phyloP scores from a whole-genome alignment of 2,797 vertebrate species.

The Chrysocyon brachyurus region DNA sequence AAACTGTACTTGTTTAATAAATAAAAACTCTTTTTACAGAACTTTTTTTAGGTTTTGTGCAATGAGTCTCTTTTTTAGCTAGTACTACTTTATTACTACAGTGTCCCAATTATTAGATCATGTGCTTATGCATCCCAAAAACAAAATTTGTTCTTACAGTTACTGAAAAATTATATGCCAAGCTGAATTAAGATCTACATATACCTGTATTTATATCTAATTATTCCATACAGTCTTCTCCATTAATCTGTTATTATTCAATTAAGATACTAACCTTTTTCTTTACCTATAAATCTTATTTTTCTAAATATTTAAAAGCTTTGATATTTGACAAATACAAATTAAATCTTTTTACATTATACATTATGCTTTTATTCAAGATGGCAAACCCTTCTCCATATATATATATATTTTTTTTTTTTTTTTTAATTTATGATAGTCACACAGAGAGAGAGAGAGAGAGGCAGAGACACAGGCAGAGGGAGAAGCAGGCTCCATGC shows the following conservation, averaged over 20 bases:
- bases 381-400: neutral
- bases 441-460: too few species aligned
- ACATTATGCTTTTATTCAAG: neutral
- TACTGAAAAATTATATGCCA: neutral
- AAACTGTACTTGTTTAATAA: slow-evolving; percentile 1
- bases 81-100: slow-evolving; percentile 15
- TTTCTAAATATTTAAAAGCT: slow-evolving; percentile 33
- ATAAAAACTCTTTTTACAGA: slow-evolving; percentile 35
- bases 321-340: slow-evolving; percentile 10
- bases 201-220: slow-evolving; percentile 12
- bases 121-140: neutral
- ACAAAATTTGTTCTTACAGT: neutral
- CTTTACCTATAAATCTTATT: neutral
- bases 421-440: too few species aligned
- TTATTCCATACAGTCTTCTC: neutral
- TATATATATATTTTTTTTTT: neutral
- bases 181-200: neutral
- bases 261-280: slow-evolving; percentile 6
- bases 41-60: neutral
- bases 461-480: too few species aligned
- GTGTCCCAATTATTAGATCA: neutral
- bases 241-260: neutral
- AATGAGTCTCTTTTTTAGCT: neutral
- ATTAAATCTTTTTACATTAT: slow-evolving; percentile 25
- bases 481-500: too few species aligned